phyloP scores from a whole-genome alignment of 1,140 invertebrate genomes.

The Mizuhopecten yessoensis region DNA sequence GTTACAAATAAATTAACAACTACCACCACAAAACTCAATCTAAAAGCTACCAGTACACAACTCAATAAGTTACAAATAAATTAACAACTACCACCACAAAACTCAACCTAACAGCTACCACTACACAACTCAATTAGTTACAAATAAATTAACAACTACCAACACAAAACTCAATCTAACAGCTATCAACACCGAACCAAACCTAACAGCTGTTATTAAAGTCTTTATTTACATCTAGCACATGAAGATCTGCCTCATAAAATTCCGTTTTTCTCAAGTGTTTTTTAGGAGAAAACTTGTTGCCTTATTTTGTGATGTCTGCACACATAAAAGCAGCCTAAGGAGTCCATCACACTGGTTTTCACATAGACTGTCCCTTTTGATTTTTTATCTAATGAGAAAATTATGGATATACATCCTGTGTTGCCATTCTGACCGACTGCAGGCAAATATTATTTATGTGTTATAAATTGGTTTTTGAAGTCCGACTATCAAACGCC shows the following conservation, averaged over 20 bases:
- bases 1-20: too few species aligned
- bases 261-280: neutral
- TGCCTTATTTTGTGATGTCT: slow-evolving; percentile 10
- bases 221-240: neutral
- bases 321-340: neutral
- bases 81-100: too few species aligned
- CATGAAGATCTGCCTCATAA: neutral
- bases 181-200: neutral
- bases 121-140: too few species aligned
- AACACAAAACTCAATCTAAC: too few species aligned
- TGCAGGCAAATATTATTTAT: slow-evolving; percentile 34
- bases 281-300: neutral
- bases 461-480: slow-evolving; percentile 35
- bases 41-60: too few species aligned
- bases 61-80: too few species aligned
- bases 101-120: too few species aligned
- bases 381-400: slow-evolving; percentile 22
- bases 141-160: too few species aligned
- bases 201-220: neutral
- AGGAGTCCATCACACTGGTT: neutral
- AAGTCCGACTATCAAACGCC: slow-evolving; percentile 23
- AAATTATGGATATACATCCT: slow-evolving; percentile 35
- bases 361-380: neutral
- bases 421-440: neutral
- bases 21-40: too few species aligned